Percentiles rank a stretch among this genome's conserved stretches.
These are phyloP conservation scores for Acromyrmex heyeri DNA, from an alignment of 1,140 invertebrate species.

Conservation along the genomic window DNA sequence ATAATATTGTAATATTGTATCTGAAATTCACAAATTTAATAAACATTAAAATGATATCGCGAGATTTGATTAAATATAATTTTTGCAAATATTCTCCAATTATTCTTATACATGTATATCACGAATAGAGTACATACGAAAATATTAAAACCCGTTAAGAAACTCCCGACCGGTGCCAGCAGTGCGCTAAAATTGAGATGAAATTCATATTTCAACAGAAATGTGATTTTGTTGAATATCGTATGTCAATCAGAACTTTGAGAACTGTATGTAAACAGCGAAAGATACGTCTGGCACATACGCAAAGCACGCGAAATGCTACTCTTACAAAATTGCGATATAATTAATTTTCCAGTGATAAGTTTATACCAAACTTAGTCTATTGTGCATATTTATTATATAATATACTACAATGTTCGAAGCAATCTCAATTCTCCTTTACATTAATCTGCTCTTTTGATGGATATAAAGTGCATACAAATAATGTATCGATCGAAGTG, in stretches of 20 bases:
- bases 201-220: background rate
- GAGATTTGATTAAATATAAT: background rate
- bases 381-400: background rate
- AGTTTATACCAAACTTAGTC: constrained; percentile 21
- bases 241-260: constrained; percentile 19
- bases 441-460: background rate
- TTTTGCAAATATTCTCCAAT: background rate
- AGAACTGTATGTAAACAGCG: constrained; percentile 15
- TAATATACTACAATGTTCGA: background rate
- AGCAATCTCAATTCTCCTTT: background rate
- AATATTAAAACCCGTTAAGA: background rate
- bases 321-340: constrained; percentile 11
- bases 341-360: constrained; percentile 28
- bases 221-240: background rate
- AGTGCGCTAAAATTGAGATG: background rate
- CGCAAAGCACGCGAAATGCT: background rate
- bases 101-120: background rate
- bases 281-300: background rate
- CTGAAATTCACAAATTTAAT: background rate
- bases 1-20: background rate
- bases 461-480: background rate
- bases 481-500: constrained; percentile 59
- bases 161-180: background rate
- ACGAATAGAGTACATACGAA: background rate
- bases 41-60: background rate